phyloP scores from a whole-genome alignment of 92 coral and sea anemone species.

The Zoanthus sansibaricus region DNA sequence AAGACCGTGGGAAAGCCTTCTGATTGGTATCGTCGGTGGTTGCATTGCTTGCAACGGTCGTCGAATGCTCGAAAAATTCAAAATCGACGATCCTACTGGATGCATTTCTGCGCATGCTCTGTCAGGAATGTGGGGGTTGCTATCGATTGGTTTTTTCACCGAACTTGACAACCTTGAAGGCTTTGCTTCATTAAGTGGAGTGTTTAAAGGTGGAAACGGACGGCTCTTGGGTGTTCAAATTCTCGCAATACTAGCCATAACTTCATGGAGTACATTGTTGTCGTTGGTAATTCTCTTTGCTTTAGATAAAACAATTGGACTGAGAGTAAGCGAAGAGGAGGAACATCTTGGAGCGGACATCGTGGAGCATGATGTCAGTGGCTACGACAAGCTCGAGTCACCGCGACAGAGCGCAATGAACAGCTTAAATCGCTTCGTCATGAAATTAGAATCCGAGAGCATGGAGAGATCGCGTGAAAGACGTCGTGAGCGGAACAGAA shows the following conservation, averaged over 20 bases:
- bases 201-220: constrained; percentile 79
- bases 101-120: constrained; percentile 84
- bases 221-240: constrained; percentile 76
- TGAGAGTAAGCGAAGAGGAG: constrained; percentile 79
- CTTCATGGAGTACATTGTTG: constrained; percentile 73
- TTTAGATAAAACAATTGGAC: constrained; percentile 69
- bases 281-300: constrained; percentile 58
- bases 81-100: constrained; percentile 88
- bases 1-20: constrained; percentile 86
- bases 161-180: constrained; percentile 77
- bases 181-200: constrained; percentile 60
- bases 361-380: constrained; percentile 77
- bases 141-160: constrained; percentile 78
- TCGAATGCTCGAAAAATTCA: constrained; percentile 60
- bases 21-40: constrained; percentile 82
- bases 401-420: constrained; percentile 13
- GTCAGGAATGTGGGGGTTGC: constrained; percentile 85
- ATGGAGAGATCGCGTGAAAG: constrained; percentile 35
- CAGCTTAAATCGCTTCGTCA: constrained; percentile 23
- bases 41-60: constrained; percentile 77
- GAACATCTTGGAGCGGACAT: constrained; percentile 79
- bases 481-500: constrained; percentile 5
- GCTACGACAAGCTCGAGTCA: constrained; percentile 39
- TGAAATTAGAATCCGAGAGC: constrained; percentile 35
- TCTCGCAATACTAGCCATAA: constrained; percentile 64